Evolutionary conservation across 1,140 invertebrate genomes (phyloP).

Genomic region (Macrosteles quadrilineatus): DNA sequence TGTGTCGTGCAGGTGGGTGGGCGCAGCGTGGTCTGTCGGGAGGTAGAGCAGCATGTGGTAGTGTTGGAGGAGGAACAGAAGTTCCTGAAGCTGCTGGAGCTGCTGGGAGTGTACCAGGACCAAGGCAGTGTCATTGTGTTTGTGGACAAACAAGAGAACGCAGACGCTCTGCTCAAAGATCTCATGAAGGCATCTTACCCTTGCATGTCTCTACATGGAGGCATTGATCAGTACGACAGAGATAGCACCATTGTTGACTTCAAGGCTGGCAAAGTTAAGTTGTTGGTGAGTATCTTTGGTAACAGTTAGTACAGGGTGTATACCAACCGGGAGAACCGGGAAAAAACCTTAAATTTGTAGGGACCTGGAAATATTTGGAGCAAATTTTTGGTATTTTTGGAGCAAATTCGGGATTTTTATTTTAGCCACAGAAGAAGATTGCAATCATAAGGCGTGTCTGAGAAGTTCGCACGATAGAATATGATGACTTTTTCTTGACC

Average conservation of each 20-base stretch:
- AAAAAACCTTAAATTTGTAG: not conserved
- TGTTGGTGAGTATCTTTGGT: constrained; percentile 55
- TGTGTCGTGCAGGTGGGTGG: constrained; percentile 91
- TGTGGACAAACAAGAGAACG: constrained; percentile 98
- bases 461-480: no score
- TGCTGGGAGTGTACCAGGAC: constrained; percentile 93
- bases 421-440: no score
- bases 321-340: no score
- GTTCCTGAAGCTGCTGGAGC: constrained; percentile 95
- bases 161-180: constrained; percentile 92
- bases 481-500: no score
- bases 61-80: constrained; percentile 97
- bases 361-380: no score
- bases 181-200: constrained; percentile 95
- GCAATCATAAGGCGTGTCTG: no score
- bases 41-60: constrained; percentile 95
- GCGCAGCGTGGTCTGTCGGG: constrained; percentile 95
- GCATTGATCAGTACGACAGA: constrained; percentile 98
- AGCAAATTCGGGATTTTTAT: no score
- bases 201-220: constrained; percentile 97
- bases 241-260: constrained; percentile 98
- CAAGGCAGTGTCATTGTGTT: constrained; percentile 95
- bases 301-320: no score
- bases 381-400: no score
- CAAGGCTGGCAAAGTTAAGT: constrained; percentile 87